Evolutionary conservation across 2,797 vertebrate genomes (phyloP).

Genomic region (Poecilia velifera): DNA sequence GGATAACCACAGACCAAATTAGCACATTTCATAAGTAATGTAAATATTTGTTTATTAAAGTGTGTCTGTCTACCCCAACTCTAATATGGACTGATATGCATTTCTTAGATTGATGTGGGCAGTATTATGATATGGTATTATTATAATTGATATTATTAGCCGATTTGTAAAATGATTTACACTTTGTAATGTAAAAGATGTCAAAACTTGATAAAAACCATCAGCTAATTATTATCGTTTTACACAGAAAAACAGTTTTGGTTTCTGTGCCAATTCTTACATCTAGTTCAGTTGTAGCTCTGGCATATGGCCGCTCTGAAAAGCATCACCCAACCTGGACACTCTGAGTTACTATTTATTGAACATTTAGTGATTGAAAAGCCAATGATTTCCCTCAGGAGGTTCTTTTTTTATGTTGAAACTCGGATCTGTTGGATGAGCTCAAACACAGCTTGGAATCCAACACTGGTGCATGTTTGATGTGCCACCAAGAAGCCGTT

Average conservation of each 20-base stretch:
- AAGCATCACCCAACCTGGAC: background rate
- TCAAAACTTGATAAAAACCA: background rate
- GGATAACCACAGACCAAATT: background rate
- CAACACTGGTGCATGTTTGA: slow-evolving; percentile 14
- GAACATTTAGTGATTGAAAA: slow-evolving; percentile 10
- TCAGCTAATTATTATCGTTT: slow-evolving; percentile 3
- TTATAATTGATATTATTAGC: background rate
- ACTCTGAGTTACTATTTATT: slow-evolving; percentile 12
- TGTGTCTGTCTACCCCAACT: background rate
- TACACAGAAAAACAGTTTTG: background rate
- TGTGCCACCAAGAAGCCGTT: slow-evolving; percentile 20
- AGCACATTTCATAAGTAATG: background rate
- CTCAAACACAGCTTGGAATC: slow-evolving; percentile 3
- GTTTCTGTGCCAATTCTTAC: slow-evolving; percentile 1
- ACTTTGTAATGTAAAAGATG: background rate
- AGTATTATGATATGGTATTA: background rate
- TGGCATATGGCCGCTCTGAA: slow-evolving; percentile 13
- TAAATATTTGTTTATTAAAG: background rate
- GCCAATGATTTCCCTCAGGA: slow-evolving; percentile 9
- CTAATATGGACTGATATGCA: background rate
- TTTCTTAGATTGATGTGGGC: background rate
- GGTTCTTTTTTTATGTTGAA: slow-evolving; percentile 9
- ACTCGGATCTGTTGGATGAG: slow-evolving; percentile 7
- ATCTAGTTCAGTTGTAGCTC: slow-evolving; percentile 16
- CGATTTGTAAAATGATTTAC: background rate